These are phyloP conservation scores for Cydia pomonella DNA, from an alignment of 1,140 invertebrate genomes.

Conservation along the genomic window DNA sequence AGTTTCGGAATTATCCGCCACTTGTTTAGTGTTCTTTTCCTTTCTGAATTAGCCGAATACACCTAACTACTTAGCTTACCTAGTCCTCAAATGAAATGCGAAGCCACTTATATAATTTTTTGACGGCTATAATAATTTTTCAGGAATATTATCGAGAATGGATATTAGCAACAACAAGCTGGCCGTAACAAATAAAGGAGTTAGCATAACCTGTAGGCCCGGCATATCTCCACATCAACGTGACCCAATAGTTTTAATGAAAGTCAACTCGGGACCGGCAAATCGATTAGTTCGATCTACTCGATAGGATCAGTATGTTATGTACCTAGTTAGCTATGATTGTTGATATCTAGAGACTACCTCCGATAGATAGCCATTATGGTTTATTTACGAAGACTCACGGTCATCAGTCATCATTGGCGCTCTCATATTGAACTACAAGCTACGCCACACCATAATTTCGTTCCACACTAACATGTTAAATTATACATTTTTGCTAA, in stretches of 20 bases:
- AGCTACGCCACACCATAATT: too few species aligned
- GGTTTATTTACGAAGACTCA: neutral
- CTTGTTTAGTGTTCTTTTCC: too few species aligned
- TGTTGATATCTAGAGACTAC: conserved; percentile 34
- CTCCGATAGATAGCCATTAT: neutral
- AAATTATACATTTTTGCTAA: too few species aligned
- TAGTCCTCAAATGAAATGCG: too few species aligned
- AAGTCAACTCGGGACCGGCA: conserved; percentile 49
- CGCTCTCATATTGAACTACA: too few species aligned
- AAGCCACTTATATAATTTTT: too few species aligned
- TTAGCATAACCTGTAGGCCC: conserved; percentile 24
- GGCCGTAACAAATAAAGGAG: conserved; percentile 20
- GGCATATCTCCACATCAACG: conserved; percentile 39
- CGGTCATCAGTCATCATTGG: neutral
- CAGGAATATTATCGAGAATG: neutral
- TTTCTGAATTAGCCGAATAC: too few species aligned
- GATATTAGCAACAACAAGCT: neutral
- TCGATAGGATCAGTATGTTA: conserved; percentile 52
- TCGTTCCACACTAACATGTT: too few species aligned
- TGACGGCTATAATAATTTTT: neutral
- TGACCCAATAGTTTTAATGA: conserved; percentile 66
- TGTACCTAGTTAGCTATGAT: conserved; percentile 59
- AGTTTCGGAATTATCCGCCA: too few species aligned
- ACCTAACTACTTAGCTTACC: too few species aligned
- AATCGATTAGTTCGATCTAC: conserved; percentile 66